phyloP scores from a whole-genome alignment of 1,140 invertebrate genomes.

The Drosophila ficusphila region DNA sequence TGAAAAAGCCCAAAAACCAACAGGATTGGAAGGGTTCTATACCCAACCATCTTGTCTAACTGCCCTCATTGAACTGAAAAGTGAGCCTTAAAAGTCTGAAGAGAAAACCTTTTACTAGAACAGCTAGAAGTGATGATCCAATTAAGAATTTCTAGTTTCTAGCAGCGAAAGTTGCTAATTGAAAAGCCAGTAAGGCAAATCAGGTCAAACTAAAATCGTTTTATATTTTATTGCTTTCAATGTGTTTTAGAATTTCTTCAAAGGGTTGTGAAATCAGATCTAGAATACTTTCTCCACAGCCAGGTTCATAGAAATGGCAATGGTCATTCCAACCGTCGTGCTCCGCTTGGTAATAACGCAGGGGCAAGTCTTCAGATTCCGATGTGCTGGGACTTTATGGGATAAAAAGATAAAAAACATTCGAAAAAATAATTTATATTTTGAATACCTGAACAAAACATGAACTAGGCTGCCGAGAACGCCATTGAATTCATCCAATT shows the following conservation, averaged over 20 bases:
- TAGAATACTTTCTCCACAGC: constrained; percentile 72
- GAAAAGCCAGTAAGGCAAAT: constrained; percentile 15
- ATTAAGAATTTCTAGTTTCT: constrained; percentile 44
- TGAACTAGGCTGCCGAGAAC: constrained; percentile 74
- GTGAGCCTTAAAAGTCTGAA: background rate
- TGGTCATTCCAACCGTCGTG: constrained; percentile 76
- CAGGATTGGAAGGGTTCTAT: background rate
- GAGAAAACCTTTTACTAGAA: constrained; percentile 21
- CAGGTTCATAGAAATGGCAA: constrained; percentile 78
- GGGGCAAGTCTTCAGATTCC: constrained; percentile 85
- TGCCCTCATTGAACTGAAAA: constrained; percentile 11
- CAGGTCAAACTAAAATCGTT: constrained; percentile 31
- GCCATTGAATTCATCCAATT: constrained; percentile 69
- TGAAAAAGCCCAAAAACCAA: constrained; percentile 4
- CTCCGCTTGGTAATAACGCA: constrained; percentile 86
- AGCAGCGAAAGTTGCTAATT: constrained; percentile 72
- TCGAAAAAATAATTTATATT: no score
- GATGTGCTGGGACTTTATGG: constrained; percentile 86
- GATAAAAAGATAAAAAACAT: accelerated
- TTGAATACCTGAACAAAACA: constrained; percentile 63
- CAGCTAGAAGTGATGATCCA: constrained; percentile 33
- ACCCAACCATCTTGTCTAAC: constrained; percentile 17
- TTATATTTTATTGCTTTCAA: constrained; percentile 59
- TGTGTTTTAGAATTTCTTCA: constrained; percentile 41
- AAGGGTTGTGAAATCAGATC: constrained; percentile 72